Evolutionary conservation across 2,888 invertebrate species (phyloP).

Genomic region (Frankliniella intonsa): DNA sequence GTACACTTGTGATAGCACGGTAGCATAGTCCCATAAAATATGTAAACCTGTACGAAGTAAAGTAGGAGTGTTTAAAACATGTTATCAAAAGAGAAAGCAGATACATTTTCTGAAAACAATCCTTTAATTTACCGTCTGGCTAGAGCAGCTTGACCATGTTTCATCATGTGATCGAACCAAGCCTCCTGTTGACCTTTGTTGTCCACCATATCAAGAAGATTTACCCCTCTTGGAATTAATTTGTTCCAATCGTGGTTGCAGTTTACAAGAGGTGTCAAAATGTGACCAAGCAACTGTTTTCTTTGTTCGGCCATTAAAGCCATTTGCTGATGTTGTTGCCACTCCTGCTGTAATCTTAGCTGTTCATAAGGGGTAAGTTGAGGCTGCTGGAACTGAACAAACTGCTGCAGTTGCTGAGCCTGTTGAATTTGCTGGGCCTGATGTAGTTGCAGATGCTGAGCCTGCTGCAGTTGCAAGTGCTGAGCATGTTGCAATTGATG

Average conservation of each 20-base stretch:
- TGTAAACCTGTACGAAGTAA: not conserved
- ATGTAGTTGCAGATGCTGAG: slow-evolving; percentile 35
- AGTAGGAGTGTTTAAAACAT: not conserved
- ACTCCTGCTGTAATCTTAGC: slow-evolving; percentile 34
- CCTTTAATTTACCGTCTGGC: not conserved
- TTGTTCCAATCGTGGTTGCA: not conserved
- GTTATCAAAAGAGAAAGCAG: not conserved
- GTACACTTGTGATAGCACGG: not conserved
- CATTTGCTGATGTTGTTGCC: slow-evolving; percentile 36
- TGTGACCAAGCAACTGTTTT: not conserved
- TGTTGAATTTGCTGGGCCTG: slow-evolving; percentile 36
- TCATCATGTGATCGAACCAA: not conserved
- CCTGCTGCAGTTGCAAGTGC: slow-evolving; percentile 5
- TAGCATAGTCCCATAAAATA: not conserved
- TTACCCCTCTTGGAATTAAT: not conserved
- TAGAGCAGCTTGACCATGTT: not conserved
- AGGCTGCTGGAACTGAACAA: slow-evolving; percentile 33
- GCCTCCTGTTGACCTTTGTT: slow-evolving; percentile 2
- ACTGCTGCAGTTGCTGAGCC: slow-evolving; percentile 22
- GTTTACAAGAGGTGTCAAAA: slow-evolving; percentile 2
- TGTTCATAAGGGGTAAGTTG: slow-evolving; percentile 35
- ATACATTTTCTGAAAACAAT: not conserved
- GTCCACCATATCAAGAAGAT: slow-evolving; percentile 5
- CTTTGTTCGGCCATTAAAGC: slow-evolving; percentile 33
- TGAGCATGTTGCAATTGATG: slow-evolving; percentile 30